phyloP scores from a whole-genome alignment of 2,888 invertebrate species.

The Halictus ligatus region DNA sequence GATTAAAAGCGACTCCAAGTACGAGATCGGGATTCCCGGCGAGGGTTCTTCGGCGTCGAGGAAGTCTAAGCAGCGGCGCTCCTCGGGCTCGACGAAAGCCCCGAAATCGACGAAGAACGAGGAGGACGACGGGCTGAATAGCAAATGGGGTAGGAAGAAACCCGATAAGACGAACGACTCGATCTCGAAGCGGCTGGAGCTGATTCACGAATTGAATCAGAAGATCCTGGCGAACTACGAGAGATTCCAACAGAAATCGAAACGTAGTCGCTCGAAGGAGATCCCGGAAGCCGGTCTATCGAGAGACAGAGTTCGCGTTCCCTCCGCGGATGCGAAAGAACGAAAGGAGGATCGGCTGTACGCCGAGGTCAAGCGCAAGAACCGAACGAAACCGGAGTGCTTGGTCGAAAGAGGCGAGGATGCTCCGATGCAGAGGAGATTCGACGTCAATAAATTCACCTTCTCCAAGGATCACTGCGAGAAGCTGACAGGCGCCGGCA shows the following conservation, averaged over 20 bases:
- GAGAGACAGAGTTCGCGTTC: neutral
- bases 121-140: slow-evolving; percentile 48
- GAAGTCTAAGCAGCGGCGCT: slow-evolving; percentile 62
- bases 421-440: slow-evolving; percentile 41
- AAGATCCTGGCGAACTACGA: slow-evolving; percentile 81
- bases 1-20: slow-evolving; percentile 76
- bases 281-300: slow-evolving; percentile 3
- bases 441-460: slow-evolving; percentile 63
- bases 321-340: slow-evolving; percentile 20
- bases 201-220: slow-evolving; percentile 82
- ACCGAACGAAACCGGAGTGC: slow-evolving; percentile 37
- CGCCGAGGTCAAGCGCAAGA: slow-evolving; percentile 68
- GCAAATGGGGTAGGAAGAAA: slow-evolving; percentile 76
- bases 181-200: slow-evolving; percentile 78
- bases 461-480: slow-evolving; percentile 65
- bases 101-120: slow-evolving; percentile 37
- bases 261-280: slow-evolving; percentile 63
- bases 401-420: slow-evolving; percentile 30
- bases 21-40: slow-evolving; percentile 74
- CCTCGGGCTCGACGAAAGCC: slow-evolving; percentile 24
- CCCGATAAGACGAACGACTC: slow-evolving; percentile 79
- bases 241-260: slow-evolving; percentile 78
- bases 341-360: slow-evolving; percentile 64
- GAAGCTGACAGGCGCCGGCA: slow-evolving; percentile 44
- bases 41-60: slow-evolving; percentile 43